Evolutionary conservation across 2,113 vertebrate genomes (phyloP), one percentile per base, ranked within the genome.

Genomic region (Polypterus senegalus): DNA sequence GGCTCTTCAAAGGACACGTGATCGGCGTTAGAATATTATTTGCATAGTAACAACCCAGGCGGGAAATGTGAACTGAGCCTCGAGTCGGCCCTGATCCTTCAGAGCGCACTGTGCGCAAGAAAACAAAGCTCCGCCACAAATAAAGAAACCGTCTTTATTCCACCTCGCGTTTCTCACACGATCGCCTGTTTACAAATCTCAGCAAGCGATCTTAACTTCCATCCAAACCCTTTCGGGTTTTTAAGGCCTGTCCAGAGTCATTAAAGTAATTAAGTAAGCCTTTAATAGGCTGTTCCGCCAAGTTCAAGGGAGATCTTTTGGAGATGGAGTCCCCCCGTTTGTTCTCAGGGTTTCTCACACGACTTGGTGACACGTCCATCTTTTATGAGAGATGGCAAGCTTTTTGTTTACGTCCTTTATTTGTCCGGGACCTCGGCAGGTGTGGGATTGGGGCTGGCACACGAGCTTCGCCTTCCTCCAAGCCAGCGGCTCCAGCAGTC

Each of bases 211-310:
- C 76, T 75, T 82, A 85, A 84, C 79, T 85, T 82, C 76, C 69
- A 77, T 69, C 83, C 80, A 72, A 74, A 83, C 79, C 75, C 80
- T 77, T 84, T 88, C 83, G 85, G 87, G 88, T 81, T 89, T 85
- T 89, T 88, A 89, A 92, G 91, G 91, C 92, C 90, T 93, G 93
- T 94, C 91, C 92, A 91, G 87, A 94, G 86, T 90, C 90, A 92
- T 93, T 93, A 92, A 84, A 92, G 91, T 91, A 94, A 97, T 94
- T 93, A 93, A 94, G 92, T 93, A 94, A 96, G 93, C 91, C 90
- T 89, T 94, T 94, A 96, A 96, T 94, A 93, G 93, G 94, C 93
- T 95, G 94, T 96, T 96, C 93, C 94, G 92, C 93, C 91, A 84
- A 90, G 91, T 91, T 94, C 89, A 91, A 91, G 90, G 91, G 90